Base-by-base conservation (phyloP, 2,797 vertebrate genomes). In the Amniataba percoides region DNA sequence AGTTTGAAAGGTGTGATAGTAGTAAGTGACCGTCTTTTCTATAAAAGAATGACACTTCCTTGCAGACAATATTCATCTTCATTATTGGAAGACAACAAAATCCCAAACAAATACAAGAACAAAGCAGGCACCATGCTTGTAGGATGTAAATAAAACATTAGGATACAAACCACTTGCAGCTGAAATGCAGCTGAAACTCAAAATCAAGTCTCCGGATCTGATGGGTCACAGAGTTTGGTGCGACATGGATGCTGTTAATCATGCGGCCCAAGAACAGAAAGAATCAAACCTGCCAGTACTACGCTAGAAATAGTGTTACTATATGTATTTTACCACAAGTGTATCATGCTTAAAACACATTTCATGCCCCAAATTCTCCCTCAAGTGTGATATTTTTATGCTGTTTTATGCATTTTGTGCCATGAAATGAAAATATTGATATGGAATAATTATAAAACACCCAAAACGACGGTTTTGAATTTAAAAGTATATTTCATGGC, bases 381-480 rank as follows among this genome's bases (percentile, higher is more conserved):
- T 15, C 4, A 6, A 49, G 21, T 52, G 15, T 39, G 3, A 34
- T 14, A 31, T 51, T 40, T 39, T 59, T 12, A 59, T 70, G 23
- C n/a, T 16, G 39, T 55, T 42, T 69, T 40, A 58, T 53, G 40
- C 10, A 27, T 48, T 67, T 43, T 49, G 25, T 61, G 18, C 53
- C 39, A 61, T 34, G 15, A 40, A 56, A 62, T 62, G 14, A 52
- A n/a, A 19, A 66, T 8, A 39, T 51, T 5, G 53, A 34, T 8
- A 16, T 27, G 16, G n/a, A 40, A 31, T 25, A 27, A 19, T 19
- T 27, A 27, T 53, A 0, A 48, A 12, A 52, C 57, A 49, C 46
- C 11, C n/a, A 52, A 13, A 49, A 9, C 21, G 5, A 65, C n/a
- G 16, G 21, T 18, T 1, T 57, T 56, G 46, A 9, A 42, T n/a